Evolutionary conservation across 2,797 vertebrate species (phyloP).

Genomic region (Etheostoma nigrum): DNA sequence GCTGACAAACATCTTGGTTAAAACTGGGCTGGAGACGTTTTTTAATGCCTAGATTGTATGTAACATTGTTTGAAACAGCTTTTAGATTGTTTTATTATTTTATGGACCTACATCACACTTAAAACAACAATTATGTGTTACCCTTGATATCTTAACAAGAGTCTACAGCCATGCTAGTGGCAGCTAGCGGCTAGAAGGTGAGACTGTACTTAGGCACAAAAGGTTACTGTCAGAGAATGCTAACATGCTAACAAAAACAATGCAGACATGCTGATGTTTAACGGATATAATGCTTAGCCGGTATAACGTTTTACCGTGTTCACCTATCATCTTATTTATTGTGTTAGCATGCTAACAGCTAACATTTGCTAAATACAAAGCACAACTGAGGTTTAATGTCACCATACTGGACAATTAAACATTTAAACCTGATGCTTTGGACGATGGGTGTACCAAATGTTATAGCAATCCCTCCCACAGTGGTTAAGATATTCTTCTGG

Average conservation of each 20-base stretch:
- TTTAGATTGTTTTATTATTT: background rate
- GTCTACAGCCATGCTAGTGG: background rate
- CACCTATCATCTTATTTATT: background rate
- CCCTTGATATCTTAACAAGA: background rate
- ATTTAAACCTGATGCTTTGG: no score
- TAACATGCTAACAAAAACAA: background rate
- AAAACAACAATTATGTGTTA: background rate
- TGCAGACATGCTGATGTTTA: background rate
- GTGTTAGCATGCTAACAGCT: background rate
- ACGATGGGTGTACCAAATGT: background rate
- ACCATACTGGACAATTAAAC: background rate
- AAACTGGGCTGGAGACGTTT: background rate
- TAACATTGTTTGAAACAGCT: background rate
- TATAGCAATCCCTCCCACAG: background rate
- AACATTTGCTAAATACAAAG: background rate
- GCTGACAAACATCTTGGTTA: background rate
- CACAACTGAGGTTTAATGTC: background rate
- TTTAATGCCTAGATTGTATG: background rate
- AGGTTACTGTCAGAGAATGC: background rate
- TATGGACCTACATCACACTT: background rate
- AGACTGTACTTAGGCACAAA: background rate
- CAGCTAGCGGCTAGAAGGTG: background rate
- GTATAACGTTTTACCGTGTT: background rate
- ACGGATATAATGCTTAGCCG: background rate
- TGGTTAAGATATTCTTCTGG: background rate